A percentile compares a stretch with the other conserved stretches of the same genome.
These are phyloP conservation scores for Strigamia maritima DNA, from an alignment of 2,888 invertebrate genomes.

Conservation along the genomic window DNA sequence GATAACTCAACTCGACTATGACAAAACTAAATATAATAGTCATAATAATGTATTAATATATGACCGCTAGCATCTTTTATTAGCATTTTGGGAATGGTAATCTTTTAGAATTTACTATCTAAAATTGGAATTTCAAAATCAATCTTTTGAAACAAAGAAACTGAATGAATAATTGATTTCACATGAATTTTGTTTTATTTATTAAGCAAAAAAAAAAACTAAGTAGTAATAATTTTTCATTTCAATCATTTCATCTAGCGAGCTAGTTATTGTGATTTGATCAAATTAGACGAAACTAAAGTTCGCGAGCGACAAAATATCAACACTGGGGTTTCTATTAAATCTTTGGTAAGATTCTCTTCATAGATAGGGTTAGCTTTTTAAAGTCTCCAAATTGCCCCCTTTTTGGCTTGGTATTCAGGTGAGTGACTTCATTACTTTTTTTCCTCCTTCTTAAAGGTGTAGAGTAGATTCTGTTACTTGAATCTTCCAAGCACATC, in stretches of 20 bases:
- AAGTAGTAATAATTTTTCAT: neutral
- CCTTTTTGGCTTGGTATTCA: neutral
- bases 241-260: conserved; percentile 37
- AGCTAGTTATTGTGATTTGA: conserved; percentile 42
- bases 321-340: conserved; percentile 41
- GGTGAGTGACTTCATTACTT: conserved; percentile 25
- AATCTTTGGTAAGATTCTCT: conserved; percentile 41
- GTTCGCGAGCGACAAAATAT: conserved; percentile 36
- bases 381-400: conserved; percentile 2
- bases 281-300: conserved; percentile 36
- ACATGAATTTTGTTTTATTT: neutral
- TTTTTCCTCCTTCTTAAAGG: neutral
- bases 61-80: neutral
- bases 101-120: neutral
- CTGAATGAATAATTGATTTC: neutral
- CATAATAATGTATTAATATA: neutral
- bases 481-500: neutral
- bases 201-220: neutral
- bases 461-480: neutral
- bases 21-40: neutral
- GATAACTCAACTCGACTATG: conserved; percentile 1
- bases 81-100: neutral
- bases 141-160: neutral
- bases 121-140: neutral
- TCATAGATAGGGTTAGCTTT: neutral